Base-by-base conservation (phyloP, 2,888 invertebrate species). In the Julus scanicus region DNA sequence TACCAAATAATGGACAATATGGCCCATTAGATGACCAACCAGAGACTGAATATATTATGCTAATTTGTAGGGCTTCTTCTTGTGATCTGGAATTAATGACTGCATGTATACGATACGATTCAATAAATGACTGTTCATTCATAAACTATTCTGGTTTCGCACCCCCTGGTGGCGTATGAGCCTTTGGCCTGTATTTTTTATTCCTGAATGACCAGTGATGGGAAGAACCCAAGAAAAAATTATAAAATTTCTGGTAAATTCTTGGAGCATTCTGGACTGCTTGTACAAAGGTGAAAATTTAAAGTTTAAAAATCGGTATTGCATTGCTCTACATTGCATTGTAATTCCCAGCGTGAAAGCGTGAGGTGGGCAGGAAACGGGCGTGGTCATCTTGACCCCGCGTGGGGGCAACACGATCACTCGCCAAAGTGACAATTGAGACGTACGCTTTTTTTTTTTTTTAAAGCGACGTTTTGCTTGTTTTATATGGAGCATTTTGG, bases 351-450 rank as follows among this genome's bases (percentile, higher is more conserved):
- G 17, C 53, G 53, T 53, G 53, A n/a, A n/a, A 53, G 63, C 17
- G 63, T 63, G 6, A 63, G 63, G 63, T 63, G 63, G 63, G 63
- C 63, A 63, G 17, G 63, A 63, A 63, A n/a, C 63, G 63, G 63
- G 63, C 63, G 63, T 63, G 63, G 63, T 63, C 63, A 63, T n/a
- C 63, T 63, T n/a, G 63, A 63, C n/a, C 63, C 63, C 63, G 63
- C 63, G 53, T 17, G 53, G 53, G 53, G 53, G 53, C 53, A 44
- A 53, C 53, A 53, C 53, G 63, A 63, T 63, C 63, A 63, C n/a
- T 63, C 63, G 17, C 63, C n/a, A n/a, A 17, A 63, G 17, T n/a
- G 63, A 63, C 63, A 63, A 63, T 63, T 63, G n/a, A 63, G 63
- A 63, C 63, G 63, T n/a, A 15, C 17, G 57, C 57, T 15, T 4